Conservation (phyloP, 2,113 vertebrate species). For the Corythaixoides concolor region DNA sequence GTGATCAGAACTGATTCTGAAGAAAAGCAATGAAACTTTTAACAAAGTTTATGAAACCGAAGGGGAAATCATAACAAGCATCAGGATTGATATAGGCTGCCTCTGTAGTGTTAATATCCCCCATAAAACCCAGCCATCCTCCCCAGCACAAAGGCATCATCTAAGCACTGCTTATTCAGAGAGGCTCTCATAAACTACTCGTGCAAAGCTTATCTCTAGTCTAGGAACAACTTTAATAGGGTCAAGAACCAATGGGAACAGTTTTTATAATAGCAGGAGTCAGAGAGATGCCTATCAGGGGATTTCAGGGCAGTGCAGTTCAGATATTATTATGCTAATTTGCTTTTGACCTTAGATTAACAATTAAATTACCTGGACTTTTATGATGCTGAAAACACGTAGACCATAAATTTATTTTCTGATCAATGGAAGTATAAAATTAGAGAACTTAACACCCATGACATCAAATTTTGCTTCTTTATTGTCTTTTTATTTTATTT, state of each 20-base stretch:
- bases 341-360: background rate
- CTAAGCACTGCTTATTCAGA: background rate
- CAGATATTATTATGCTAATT: background rate
- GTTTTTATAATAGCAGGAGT: background rate
- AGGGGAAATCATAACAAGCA: background rate
- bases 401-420: conserved; percentile 12
- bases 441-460: background rate
- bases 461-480: conserved; percentile 5
- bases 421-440: conserved; percentile 2
- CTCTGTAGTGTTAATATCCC: background rate
- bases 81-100: background rate
- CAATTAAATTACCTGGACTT: background rate
- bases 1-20: background rate
- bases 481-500: background rate
- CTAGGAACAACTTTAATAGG: background rate
- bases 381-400: background rate
- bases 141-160: background rate
- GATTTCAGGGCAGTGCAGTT: background rate
- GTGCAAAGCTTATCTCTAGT: background rate
- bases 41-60: background rate
- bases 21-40: background rate
- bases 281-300: background rate
- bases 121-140: background rate
- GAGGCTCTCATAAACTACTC: background rate
- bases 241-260: background rate